phyloP scores from a whole-genome alignment of 2,113 vertebrate species.

The Anolis sagrei region DNA sequence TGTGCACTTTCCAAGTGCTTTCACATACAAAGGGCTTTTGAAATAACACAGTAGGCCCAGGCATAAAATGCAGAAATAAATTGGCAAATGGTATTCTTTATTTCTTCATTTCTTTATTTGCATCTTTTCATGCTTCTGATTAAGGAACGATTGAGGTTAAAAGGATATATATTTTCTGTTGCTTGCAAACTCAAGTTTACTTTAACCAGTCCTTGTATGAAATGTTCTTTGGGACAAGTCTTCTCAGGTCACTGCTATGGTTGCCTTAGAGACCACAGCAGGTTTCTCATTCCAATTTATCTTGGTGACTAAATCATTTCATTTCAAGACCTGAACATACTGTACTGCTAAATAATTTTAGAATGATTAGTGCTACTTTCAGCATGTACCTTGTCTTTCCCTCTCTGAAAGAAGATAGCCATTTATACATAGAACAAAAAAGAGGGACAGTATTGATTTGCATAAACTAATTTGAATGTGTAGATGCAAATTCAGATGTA shows the following conservation, averaged over 20 bases:
- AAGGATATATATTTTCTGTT: slow-evolving; percentile 48
- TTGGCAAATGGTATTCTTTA: not conserved
- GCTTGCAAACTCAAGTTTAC: slow-evolving; percentile 32
- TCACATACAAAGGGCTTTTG: slow-evolving; percentile 25
- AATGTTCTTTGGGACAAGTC: slow-evolving; percentile 32
- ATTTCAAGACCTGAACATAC: slow-evolving; percentile 5
- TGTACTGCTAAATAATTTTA: slow-evolving; percentile 11
- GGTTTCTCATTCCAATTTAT: slow-evolving; percentile 23
- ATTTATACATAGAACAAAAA: not conserved
- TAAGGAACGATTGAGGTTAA: slow-evolving; percentile 34
- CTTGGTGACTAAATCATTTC: slow-evolving; percentile 21
- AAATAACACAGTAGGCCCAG: slow-evolving; percentile 23
- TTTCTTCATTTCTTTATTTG: slow-evolving; percentile 1
- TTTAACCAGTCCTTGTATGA: slow-evolving; percentile 53
- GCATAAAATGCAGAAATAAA: slow-evolving; percentile 49
- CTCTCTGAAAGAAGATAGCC: not conserved
- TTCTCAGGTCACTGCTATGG: slow-evolving; percentile 26
- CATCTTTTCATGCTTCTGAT: slow-evolving; percentile 20
- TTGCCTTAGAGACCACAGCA: not conserved
- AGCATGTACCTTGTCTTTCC: not conserved
- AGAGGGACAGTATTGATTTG: not conserved
- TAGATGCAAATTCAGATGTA: not conserved
- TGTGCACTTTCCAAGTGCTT: slow-evolving; percentile 37
- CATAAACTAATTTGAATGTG: not conserved
- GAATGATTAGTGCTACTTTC: not conserved